phyloP scores from a whole-genome alignment of 1,140 invertebrate genomes.

The Zaprionus ornatus region DNA sequence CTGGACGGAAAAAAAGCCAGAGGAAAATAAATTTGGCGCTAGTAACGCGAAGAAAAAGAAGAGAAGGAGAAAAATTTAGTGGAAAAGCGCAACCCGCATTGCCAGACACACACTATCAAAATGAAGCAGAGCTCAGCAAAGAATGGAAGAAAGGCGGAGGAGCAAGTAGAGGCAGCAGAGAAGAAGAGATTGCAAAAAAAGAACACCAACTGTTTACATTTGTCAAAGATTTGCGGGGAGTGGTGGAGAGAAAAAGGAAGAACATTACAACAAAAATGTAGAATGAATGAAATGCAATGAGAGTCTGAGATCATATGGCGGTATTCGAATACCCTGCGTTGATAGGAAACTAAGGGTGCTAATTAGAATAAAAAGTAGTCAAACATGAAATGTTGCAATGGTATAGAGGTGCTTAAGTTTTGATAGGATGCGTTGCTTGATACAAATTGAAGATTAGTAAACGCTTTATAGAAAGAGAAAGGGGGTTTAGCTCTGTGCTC shows the following conservation, averaged over 20 bases:
- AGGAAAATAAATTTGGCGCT: slow-evolving; percentile 24
- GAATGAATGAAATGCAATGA: slow-evolving; percentile 14
- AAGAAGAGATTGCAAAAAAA: slow-evolving; percentile 2
- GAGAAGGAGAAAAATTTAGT: slow-evolving; percentile 8
- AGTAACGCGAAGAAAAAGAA: not conserved
- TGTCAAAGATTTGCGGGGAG: slow-evolving; percentile 68
- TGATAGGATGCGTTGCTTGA: too few relatives aligned
- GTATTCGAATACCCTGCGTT: slow-evolving; percentile 17
- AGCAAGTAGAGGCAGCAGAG: not conserved
- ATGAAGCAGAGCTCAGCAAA: not conserved
- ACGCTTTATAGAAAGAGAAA: too few relatives aligned
- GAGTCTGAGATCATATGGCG: not conserved
- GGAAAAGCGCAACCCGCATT: slow-evolving; percentile 51
- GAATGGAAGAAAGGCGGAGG: not conserved
- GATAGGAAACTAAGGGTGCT: not conserved
- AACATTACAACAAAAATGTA: slow-evolving; percentile 4
- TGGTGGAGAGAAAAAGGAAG: slow-evolving; percentile 5
- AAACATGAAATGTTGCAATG: not conserved
- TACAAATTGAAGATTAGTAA: too few relatives aligned
- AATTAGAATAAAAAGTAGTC: not conserved
- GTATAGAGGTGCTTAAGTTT: too few relatives aligned
- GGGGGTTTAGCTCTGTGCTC: too few relatives aligned
- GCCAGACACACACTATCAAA: slow-evolving; percentile 14
- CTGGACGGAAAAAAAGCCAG: slow-evolving; percentile 28
- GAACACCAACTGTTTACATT: slow-evolving; percentile 67